These are phyloP conservation scores for Drosophila atripex DNA, from an alignment of 2,888 invertebrate species.

Conservation along the genomic window DNA sequence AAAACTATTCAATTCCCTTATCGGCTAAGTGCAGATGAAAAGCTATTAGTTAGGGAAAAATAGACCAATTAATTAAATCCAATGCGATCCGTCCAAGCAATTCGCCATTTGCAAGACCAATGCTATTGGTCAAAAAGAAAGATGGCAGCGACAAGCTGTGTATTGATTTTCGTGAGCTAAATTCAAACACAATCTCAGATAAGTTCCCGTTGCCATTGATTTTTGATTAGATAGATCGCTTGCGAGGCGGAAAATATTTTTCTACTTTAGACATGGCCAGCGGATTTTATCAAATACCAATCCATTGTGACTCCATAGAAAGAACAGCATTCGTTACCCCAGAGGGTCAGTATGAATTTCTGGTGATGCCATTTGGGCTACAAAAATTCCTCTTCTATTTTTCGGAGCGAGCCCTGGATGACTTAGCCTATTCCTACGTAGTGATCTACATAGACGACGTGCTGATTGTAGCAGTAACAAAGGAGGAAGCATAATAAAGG, in stretches of 20 bases:
- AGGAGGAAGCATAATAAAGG: no score
- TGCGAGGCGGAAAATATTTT: constrained; percentile 6
- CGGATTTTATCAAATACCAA: constrained; percentile 14
- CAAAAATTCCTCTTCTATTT: constrained; percentile 14
- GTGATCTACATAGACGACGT: no score
- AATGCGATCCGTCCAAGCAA: constrained; percentile 19
- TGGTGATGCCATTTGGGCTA: constrained; percentile 13
- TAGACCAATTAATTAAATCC: constrained; percentile 16
- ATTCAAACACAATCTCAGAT: constrained; percentile 10
- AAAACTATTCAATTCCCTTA: no score
- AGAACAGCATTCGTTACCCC: constrained; percentile 11
- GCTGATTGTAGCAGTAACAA: no score
- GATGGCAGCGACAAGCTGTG: constrained; percentile 6
- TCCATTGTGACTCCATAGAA: constrained; percentile 6
- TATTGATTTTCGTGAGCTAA: constrained; percentile 9
- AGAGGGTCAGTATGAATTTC: constrained; percentile 6
- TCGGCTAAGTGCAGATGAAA: background rate
- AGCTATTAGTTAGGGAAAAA: constrained; percentile 2
- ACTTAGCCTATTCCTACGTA: no score
- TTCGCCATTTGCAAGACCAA: constrained; percentile 18
- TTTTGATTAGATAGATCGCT: constrained; percentile 8
- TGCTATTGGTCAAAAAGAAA: constrained; percentile 13
- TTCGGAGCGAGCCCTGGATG: no score
- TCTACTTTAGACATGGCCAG: constrained; percentile 14
- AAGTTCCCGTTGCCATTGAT: constrained; percentile 10